A percentile compares a stretch with the other conserved stretches of the same genome.
Conservation (phyloP, 2,888 invertebrate genomes). For the Eudasyphora cyanicolor region DNA sequence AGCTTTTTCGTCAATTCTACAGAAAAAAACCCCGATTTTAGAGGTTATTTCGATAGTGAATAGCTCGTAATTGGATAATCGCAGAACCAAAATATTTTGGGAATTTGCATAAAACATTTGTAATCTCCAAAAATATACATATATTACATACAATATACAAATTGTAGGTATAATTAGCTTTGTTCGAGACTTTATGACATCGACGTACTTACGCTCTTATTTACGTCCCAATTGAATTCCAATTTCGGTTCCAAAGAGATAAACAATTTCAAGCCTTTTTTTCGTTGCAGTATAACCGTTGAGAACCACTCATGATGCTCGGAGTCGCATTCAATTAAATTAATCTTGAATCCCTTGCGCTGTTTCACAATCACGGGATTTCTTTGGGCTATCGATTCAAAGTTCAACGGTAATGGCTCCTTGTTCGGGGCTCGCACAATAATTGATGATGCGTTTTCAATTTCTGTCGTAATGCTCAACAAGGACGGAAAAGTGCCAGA, state of each 20-base stretch:
- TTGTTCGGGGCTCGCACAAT: conserved; percentile 41
- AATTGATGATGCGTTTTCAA: conserved; percentile 29
- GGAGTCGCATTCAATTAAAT: conserved; percentile 45
- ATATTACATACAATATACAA: too few species aligned
- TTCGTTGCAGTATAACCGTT: conserved; percentile 37
- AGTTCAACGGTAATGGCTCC: conserved; percentile 44
- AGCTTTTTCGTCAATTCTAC: too few species aligned
- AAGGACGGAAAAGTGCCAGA: conserved; percentile 55
- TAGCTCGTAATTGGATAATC: too few species aligned
- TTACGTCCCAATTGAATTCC: conserved; percentile 36
- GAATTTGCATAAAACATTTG: too few species aligned
- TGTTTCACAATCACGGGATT: conserved; percentile 21
- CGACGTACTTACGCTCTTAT: conserved; percentile 36
- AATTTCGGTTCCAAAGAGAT: conserved; percentile 29
- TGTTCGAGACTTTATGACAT: too few species aligned
- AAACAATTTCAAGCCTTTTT: conserved; percentile 48
- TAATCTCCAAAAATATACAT: too few species aligned
- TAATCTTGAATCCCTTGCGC: conserved; percentile 4
- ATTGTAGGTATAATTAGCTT: too few species aligned
- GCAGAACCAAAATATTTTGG: too few species aligned
- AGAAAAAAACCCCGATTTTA: too few species aligned
- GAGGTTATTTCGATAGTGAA: too few species aligned
- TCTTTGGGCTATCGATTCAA: not conserved
- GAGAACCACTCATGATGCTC: conserved; percentile 64
- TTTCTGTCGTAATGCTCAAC: conserved; percentile 52